phyloP scores from a whole-genome alignment of 2,113 vertebrate genomes.

The Poecile atricapillus region DNA sequence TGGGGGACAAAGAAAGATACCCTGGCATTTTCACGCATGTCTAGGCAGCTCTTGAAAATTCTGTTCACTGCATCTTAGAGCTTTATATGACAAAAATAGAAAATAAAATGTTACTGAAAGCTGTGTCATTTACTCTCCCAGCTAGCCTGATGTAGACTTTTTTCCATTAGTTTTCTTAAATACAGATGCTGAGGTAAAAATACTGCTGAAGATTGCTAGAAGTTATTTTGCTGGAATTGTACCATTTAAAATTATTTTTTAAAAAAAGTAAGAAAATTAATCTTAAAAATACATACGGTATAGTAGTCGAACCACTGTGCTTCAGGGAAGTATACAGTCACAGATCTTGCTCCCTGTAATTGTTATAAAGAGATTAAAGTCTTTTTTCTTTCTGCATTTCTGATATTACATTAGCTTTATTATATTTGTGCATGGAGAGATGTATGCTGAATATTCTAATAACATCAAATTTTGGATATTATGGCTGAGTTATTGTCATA shows the following conservation, averaged over 20 bases:
- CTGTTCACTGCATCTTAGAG: neutral
- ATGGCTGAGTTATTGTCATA: slow-evolving; percentile 4
- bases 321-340: slow-evolving; percentile 64
- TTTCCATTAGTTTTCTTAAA: neutral
- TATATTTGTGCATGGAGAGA: slow-evolving; percentile 13
- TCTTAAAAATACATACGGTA: slow-evolving; percentile 37
- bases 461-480: slow-evolving; percentile 18
- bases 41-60: neutral
- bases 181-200: neutral
- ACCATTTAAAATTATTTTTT: neutral
- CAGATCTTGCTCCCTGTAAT: slow-evolving; percentile 63
- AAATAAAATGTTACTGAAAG: slow-evolving; percentile 34
- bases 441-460: slow-evolving; percentile 12
- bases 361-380: slow-evolving; percentile 22
- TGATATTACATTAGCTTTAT: slow-evolving; percentile 50
- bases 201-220: neutral
- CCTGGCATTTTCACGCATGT: neutral
- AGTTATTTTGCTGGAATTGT: neutral
- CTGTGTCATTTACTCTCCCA: slow-evolving; percentile 6
- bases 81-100: neutral
- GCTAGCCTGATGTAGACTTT: neutral
- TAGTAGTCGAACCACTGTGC: slow-evolving; percentile 64
- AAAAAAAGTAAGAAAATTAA: neutral
- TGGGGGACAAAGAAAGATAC: neutral
- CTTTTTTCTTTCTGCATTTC: neutral